Evolutionary conservation across 1,140 invertebrate genomes (phyloP), one percentile per base, ranked within the genome.

Genomic region (Drosophila sulfurigaster): DNA sequence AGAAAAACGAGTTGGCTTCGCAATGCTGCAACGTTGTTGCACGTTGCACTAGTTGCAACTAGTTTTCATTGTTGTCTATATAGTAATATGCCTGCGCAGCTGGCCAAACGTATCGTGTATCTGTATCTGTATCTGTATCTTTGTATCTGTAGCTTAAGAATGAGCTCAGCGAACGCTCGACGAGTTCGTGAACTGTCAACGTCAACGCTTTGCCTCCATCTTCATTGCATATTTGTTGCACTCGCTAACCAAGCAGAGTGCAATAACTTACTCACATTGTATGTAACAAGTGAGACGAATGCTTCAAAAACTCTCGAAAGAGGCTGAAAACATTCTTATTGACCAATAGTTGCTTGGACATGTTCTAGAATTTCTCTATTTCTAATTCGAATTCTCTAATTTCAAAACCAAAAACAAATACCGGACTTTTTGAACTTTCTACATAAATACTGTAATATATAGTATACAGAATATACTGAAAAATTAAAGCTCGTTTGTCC

Each of bases 181-280:
- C 64, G 60, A 69, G 83, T 88, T 88, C 83, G 85, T 88, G 83
- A 89, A 88, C 83, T 88, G 85, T 88, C 85, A 87, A 83, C 83
- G 74, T 72, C 74, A 13, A 56, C 35, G 3, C 32, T 28, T 52
- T 25, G 57, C 51, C 75, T 78, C 51, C 68, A 63, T 57, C 68
- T 79, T 62, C 57, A 57, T 70, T 54, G 69, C 64, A 58, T 48
- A 49, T 74, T 79, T 66, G 32, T 38, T 38, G 35, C 10, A 43
- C 41, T 43, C 41, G 41, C 41, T 43, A 13, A 11, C 35, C 10
- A 38, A 8, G 8, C 3, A 38, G 41, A 43, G 41, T 43, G 41
- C n/a, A 13, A 13, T 43, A 43, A 43, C 41, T 43, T 43, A 13
- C 41, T 13, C 11, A 6, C 11, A 43, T 13, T 43, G 41, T 41